Evolutionary conservation across 2,797 vertebrate genomes (phyloP).

Genomic region (Leuciscus waleckii): DNA sequence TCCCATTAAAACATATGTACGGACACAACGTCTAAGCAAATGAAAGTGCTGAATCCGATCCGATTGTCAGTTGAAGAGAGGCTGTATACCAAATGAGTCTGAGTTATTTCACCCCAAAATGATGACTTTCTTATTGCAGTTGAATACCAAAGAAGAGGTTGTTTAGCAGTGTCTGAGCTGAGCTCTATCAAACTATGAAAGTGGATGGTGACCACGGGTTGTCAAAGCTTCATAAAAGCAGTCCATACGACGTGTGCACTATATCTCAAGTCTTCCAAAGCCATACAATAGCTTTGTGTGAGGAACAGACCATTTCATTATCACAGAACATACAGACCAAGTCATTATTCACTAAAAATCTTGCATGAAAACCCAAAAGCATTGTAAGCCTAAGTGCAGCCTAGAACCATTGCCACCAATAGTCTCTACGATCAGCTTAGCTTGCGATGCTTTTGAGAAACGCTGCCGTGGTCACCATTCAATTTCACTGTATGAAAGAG

Average conservation of each 20-base stretch:
- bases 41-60: constrained; percentile 51
- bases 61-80: background rate
- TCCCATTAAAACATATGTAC: constrained; percentile 74
- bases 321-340: background rate
- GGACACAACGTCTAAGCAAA: constrained; percentile 71
- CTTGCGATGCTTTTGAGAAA: background rate
- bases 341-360: background rate
- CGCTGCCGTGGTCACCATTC: background rate
- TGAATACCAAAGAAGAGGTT: background rate
- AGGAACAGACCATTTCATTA: background rate
- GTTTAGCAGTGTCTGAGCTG: background rate
- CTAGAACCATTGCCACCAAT: background rate
- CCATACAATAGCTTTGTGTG: background rate
- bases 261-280: background rate
- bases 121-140: background rate
- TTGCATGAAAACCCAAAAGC: background rate
- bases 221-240: background rate
- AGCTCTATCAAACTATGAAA: background rate
- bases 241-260: background rate
- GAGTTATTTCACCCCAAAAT: background rate
- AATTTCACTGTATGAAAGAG: background rate
- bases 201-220: background rate
- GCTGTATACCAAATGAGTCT: background rate
- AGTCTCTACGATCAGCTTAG: background rate
- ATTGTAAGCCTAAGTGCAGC: background rate